Evolutionary conservation across 2,888 invertebrate species (phyloP), one percentile per base, ranked within the genome.

Genomic region (Drosophila paucipuncta): DNA sequence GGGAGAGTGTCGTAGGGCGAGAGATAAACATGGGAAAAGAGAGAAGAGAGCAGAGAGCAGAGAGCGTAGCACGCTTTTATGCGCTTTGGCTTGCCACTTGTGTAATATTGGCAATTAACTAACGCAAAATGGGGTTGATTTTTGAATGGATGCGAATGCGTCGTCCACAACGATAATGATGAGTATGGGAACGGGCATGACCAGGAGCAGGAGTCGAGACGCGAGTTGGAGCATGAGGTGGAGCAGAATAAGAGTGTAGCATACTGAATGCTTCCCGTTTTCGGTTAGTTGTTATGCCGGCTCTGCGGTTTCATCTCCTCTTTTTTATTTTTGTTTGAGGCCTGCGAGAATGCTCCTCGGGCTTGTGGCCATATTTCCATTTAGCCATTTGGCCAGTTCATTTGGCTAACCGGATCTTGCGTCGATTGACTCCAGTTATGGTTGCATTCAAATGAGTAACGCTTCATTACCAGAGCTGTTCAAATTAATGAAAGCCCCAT

Each of bases 41-140:
- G 55, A 69, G 68, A 18, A 47, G 22, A 16, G 16, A 47, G 22
- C 11, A 43, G 74, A 22, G 35, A 35, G 35, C 11, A 31, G 35
- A 57, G 55, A 69, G 73, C 39, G 67, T 58, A 71, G 76, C 82
- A 78, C 61, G 77, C 86, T 80, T 76, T 85, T 67, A 49, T 76
- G 86, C 82, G 83, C 74, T 71, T 82, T 62, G 75, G 69, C 73
- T 68, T 82, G 82, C 66, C 89, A 86, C 89, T 87, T 89, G 87
- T 89, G 87, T 87, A 86, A 89, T 87, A 87, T 87, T 87, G 89
- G 87, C 87, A 87, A 87, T 87, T 87, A 87, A 87, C 87, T 83
- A 82, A 85, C 79, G 68, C 59, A 74, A 85, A 86, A 88, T 85
- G 80, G 87, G 87, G 87, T 85, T 89, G 87, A 89, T 87, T 89